A percentile compares a stretch with the other conserved stretches of the same genome.
Conservation (phyloP, 2,797 vertebrate species). For the Sitta carolinensis region DNA sequence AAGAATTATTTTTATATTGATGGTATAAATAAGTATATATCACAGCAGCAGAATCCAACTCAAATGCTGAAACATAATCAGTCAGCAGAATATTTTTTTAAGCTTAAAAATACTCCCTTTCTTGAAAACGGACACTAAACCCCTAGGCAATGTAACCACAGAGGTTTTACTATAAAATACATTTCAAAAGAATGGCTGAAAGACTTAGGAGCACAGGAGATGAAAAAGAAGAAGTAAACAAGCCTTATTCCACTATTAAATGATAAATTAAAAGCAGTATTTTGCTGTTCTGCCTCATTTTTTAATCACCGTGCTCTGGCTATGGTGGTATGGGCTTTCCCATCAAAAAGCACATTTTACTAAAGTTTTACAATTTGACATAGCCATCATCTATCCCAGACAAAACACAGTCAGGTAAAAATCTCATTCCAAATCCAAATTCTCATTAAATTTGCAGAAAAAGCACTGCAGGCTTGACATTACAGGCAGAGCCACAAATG, state of each 20-base stretch:
- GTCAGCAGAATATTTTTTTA: slow-evolving; percentile 56
- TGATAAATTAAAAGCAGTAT: slow-evolving; percentile 77
- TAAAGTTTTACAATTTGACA: slow-evolving; percentile 55
- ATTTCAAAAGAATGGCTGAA: slow-evolving; percentile 78
- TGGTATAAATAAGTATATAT: neutral
- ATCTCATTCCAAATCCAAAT: slow-evolving; percentile 44
- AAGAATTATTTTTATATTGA: neutral
- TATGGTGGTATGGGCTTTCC: slow-evolving; percentile 53
- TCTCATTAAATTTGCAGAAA: slow-evolving; percentile 42
- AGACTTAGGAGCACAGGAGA: slow-evolving; percentile 70
- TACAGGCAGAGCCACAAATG: neutral
- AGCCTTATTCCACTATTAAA: slow-evolving; percentile 74
- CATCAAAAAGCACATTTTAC: slow-evolving; percentile 57
- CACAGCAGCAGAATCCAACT: slow-evolving; percentile 27
- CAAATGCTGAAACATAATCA: slow-evolving; percentile 35
- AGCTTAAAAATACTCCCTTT: slow-evolving; percentile 55
- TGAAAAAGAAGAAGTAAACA: slow-evolving; percentile 77
- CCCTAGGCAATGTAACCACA: slow-evolving; percentile 71
- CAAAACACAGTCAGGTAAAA: slow-evolving; percentile 51
- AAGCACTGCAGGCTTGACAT: neutral
- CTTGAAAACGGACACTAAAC: slow-evolving; percentile 68
- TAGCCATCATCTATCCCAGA: slow-evolving; percentile 51
- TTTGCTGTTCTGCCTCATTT: slow-evolving; percentile 74
- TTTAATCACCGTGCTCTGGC: slow-evolving; percentile 58
- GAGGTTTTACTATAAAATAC: slow-evolving; percentile 79